These are phyloP conservation scores for Magallana gigas DNA, from an alignment of 1,140 invertebrate genomes.

Conservation along the genomic window DNA sequence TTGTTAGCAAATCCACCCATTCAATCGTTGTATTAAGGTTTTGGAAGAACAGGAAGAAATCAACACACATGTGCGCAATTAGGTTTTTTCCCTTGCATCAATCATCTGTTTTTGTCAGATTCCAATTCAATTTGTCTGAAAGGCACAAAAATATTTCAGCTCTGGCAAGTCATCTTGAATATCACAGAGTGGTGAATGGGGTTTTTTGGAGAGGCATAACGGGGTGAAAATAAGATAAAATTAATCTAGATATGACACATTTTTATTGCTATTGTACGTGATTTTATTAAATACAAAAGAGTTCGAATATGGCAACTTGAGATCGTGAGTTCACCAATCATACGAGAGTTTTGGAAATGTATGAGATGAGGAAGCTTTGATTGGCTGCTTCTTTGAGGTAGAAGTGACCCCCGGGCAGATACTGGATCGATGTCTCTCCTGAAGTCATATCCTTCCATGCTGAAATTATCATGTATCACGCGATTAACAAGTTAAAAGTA, in stretches of 20 bases:
- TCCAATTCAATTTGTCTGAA: neutral
- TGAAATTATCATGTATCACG: conserved; percentile 27
- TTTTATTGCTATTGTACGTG: too few species aligned
- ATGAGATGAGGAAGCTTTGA: conserved; percentile 12
- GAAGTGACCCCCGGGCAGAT: conserved; percentile 57
- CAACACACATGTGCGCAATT: neutral
- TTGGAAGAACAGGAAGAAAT: neutral
- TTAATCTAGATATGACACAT: too few species aligned
- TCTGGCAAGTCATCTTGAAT: too few species aligned
- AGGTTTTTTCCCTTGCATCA: neutral
- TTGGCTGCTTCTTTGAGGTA: conserved; percentile 52
- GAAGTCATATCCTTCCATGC: conserved; percentile 52
- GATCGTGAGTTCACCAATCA: neutral
- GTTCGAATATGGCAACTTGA: neutral
- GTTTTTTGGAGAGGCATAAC: too few species aligned
- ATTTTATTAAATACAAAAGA: too few species aligned
- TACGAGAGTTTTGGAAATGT: neutral
- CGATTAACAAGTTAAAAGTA: neutral
- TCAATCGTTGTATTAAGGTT: neutral
- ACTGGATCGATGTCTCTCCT: conserved; percentile 26
- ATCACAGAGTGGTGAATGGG: too few species aligned
- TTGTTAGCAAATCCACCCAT: neutral
- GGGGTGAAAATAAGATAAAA: too few species aligned
- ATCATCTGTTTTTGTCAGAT: neutral
- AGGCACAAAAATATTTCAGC: too few species aligned